Evolutionary conservation across 2,113 vertebrate species (phyloP).

Genomic region (Coptodon rendalli): DNA sequence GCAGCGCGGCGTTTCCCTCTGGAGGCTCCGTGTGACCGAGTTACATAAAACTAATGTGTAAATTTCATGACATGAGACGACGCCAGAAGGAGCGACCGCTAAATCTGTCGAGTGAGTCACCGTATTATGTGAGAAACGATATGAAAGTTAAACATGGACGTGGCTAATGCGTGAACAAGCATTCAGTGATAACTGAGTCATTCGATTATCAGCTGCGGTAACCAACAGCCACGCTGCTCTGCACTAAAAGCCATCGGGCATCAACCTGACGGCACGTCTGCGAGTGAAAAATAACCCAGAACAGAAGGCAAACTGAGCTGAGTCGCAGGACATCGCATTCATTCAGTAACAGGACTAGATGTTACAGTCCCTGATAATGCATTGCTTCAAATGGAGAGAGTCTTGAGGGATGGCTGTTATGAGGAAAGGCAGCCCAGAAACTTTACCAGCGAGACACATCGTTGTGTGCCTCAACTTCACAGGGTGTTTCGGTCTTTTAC

Average conservation of each 20-base stretch:
- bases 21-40: background rate
- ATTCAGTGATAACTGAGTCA: fast-evolving
- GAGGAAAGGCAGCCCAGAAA: background rate
- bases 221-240: background rate
- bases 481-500: background rate
- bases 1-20: background rate
- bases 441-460: background rate
- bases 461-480: background rate
- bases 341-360: background rate
- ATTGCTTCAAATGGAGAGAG: background rate
- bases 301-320: background rate
- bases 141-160: background rate
- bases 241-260: background rate
- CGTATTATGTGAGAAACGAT: background rate
- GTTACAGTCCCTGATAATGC: background rate
- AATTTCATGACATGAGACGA: background rate
- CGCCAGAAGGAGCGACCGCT: background rate
- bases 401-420: fast-evolving
- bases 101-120: background rate
- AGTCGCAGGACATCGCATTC: background rate
- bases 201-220: background rate
- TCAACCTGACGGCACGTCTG: background rate
- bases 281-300: background rate
- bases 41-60: background rate
- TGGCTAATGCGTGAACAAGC: background rate